phyloP scores from a whole-genome alignment of 2,888 invertebrate species.

The Panopea generosa region DNA sequence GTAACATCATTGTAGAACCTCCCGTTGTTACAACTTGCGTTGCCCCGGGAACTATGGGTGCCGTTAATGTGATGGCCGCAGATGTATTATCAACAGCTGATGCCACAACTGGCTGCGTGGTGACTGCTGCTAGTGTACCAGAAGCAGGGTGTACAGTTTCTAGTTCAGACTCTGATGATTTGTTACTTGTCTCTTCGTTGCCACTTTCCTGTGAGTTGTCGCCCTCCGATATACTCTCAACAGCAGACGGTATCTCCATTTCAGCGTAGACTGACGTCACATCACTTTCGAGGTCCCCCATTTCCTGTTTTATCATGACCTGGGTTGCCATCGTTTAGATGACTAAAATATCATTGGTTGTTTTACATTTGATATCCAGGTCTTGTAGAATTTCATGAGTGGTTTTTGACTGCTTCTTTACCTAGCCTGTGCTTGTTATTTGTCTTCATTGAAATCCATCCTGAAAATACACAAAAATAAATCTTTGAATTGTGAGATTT shows the following conservation, averaged over 20 bases:
- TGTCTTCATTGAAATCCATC: too few species aligned
- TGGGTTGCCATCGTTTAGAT: constrained; percentile 34
- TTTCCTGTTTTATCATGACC: constrained; percentile 39
- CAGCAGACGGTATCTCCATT: constrained; percentile 33
- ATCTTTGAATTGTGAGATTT: too few species aligned
- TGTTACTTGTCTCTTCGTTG: not conserved
- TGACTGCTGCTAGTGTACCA: constrained; percentile 5
- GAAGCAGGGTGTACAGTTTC: not conserved
- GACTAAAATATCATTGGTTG: not conserved
- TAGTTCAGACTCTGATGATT: not conserved
- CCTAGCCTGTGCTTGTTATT: too few species aligned
- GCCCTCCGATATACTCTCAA: constrained; percentile 32
- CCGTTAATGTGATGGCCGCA: constrained; percentile 36
- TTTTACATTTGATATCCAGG: too few species aligned
- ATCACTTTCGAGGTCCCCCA: constrained; percentile 6
- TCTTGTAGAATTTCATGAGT: too few species aligned
- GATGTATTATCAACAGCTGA: constrained; percentile 36
- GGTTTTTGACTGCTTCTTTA: too few species aligned
- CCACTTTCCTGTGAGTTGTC: not conserved
- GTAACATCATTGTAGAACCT: constrained; percentile 25
- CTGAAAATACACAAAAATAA: too few species aligned
- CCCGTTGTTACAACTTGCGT: constrained; percentile 35
- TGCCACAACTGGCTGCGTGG: constrained; percentile 21
- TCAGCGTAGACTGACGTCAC: not conserved
- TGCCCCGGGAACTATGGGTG: constrained; percentile 24